Evolutionary conservation across 2,888 invertebrate genomes (phyloP).

Genomic region (Cyaniris semiargus): DNA sequence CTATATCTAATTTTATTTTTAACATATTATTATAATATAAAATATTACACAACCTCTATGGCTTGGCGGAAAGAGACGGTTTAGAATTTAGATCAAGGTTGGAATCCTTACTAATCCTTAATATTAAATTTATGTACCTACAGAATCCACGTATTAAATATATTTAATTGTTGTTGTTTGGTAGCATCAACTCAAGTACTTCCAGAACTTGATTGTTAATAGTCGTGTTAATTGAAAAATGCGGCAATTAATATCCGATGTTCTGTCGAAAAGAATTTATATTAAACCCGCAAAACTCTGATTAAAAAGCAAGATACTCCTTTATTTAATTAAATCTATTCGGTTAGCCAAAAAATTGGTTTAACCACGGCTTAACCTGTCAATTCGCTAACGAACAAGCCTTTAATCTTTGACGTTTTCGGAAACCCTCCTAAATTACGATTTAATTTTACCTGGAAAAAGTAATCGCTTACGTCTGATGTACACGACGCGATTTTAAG

Average conservation of each 20-base stretch:
- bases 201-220: no score
- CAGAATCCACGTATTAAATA: no score
- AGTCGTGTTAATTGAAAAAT: no score
- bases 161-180: no score
- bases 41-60: background rate
- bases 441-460: conserved; percentile 39
- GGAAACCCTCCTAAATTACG: conserved; percentile 39
- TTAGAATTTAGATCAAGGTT: no score
- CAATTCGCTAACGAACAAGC: conserved; percentile 38
- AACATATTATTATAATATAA: background rate
- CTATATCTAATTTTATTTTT: background rate
- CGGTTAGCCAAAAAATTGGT: background rate
- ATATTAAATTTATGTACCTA: no score
- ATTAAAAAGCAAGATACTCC: conserved; percentile 11
- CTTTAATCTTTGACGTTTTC: conserved; percentile 38
- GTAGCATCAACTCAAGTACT: no score
- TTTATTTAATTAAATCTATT: conserved; percentile 23
- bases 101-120: no score
- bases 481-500: background rate
- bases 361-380: conserved; percentile 34
- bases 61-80: no score
- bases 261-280: no score
- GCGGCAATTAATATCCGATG: no score
- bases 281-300: background rate
- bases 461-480: conserved; percentile 36